Percentiles rank a stretch among this genome's conserved stretches.
Evolutionary conservation across 2,888 invertebrate genomes (phyloP).

Genomic region (Latrodectus elegans): DNA sequence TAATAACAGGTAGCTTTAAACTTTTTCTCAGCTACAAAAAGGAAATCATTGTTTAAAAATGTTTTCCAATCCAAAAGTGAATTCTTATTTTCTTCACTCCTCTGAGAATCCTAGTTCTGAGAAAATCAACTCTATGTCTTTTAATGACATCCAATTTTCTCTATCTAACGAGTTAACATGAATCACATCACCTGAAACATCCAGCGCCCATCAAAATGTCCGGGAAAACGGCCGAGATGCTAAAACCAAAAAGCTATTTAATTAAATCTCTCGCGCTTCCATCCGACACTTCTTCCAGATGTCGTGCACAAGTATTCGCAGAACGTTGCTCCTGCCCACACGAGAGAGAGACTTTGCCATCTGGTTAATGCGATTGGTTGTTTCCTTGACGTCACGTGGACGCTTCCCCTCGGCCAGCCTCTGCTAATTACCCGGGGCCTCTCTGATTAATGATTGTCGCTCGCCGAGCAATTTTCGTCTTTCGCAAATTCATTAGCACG

Average conservation of each 20-base stretch:
- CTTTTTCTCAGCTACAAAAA: too few species aligned
- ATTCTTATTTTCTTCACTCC: too few species aligned
- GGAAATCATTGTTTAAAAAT: too few species aligned
- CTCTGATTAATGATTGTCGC: slow-evolving; percentile 69
- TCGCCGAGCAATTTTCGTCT: slow-evolving; percentile 65
- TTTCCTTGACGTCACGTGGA: slow-evolving; percentile 65
- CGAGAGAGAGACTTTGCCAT: slow-evolving; percentile 9
- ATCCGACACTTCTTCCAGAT: slow-evolving; percentile 7
- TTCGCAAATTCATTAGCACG: slow-evolving; percentile 68
- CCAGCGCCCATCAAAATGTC: slow-evolving; percentile 17
- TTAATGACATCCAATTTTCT: slow-evolving; percentile 1
- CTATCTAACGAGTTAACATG: neutral
- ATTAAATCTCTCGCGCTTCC: slow-evolving; percentile 34
- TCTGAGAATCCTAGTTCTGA: neutral
- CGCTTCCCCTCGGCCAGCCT: slow-evolving; percentile 30
- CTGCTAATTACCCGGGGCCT: slow-evolving; percentile 57
- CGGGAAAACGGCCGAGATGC: slow-evolving; percentile 16
- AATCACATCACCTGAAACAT: slow-evolving; percentile 1
- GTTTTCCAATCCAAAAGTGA: too few species aligned
- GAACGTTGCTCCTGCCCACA: neutral
- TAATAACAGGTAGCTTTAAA: too few species aligned
- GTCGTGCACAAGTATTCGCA: neutral
- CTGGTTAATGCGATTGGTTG: slow-evolving; percentile 67
- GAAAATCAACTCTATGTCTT: neutral
- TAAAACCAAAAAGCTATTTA: slow-evolving; percentile 60